Evolutionary conservation across 2,888 invertebrate genomes (phyloP), one percentile per base, ranked within the genome.

Genomic region (Leucania comma): DNA sequence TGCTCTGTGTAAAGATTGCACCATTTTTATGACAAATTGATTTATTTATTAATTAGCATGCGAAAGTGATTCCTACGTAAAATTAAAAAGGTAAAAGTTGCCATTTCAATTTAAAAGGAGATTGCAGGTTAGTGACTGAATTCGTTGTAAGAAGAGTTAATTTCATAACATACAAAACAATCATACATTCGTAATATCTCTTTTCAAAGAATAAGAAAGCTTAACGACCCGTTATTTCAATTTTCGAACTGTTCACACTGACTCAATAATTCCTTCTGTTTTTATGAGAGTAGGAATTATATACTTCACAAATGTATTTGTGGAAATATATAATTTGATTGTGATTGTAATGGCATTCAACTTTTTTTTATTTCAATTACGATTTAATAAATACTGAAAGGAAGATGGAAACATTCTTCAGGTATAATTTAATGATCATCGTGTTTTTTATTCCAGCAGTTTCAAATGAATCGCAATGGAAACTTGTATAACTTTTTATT

Each of bases 171-270:
- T 42, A 77, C 62, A 66, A 71, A 60, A 78, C 66, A 72, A 77
- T 66, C 63, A 76, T 68, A 63, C 70, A 78, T 70, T 82, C 61
- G 83, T 82, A 66, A 72, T 65, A 48, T 38, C 64, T 54, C 79
- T 67, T 67, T 82, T 80, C 61, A 73, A 82, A 79, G 63, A 66
- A 78, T 26, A 56, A 78, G 78, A 61, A 71, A 63, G 70, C 22
- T 63, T 68, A 79, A 78, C 57, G 56, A 72, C 70, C 86, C 69
- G 73, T 85, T 68, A 83, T 80, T 70, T 68, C 70, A 85, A 85
- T 80, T 85, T 74, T 72, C 72, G 65, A 22, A 66, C 60, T 35
- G 67, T 68, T 64, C 17, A 50, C 57, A 64, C 29, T 56, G 46
- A 53, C 29, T 60, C 63, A 53, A 80, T 83, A 68, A 82, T 68